Base-by-base conservation (phyloP, 2,888 invertebrate genomes). In the Mythimna vitellina region DNA sequence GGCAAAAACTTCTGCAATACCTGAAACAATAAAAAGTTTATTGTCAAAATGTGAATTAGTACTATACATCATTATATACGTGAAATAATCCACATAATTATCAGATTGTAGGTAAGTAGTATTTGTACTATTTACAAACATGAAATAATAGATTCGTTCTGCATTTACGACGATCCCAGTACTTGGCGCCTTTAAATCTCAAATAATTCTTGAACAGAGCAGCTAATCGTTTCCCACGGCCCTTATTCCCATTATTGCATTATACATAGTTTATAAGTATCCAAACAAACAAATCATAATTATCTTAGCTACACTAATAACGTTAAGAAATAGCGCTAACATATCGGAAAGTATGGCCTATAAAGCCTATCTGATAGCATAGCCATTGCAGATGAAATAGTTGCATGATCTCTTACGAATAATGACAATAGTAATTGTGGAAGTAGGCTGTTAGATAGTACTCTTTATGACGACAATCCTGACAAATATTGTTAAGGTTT, bases 401-500 rank as follows among this genome's bases (percentile, higher is more conserved):
- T 25, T 53, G 5, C 35, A 65, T 56, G 14, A 75, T 68, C 14
- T n/a, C 65, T 51, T 46, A 14, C 12, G n/a, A 54, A 49, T 56
- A 46, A 64, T 64, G 51, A 65, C 42, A 67, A 81, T 32, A 42
- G 29, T 58, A 54, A 65, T 42, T 29, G 17, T 62, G 6, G 10
- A 64, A 20, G 22, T 35, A 66, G 8, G 12, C 29, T 64, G 53
- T 77, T 81, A 72, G 71, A 78, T 69, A 79, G 32, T 42, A 82
- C 81, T 82, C 73, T 70, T 68, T 68, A 83, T 10, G 56, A 74
- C 69, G 72, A 74, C 65, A 81, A 81, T 82, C 61, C 78, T 78
- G 83, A 74, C 75, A 81, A 79, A 85, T 78, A 82, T 79, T 70
- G 60, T 70, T 67, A 73, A 83, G 81, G 76, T 82, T 85, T 82